Percentiles rank a stretch among this genome's conserved stretches.
Conservation (phyloP, 2,888 invertebrate species). For the Acanthococcus lagerstroemiae region DNA sequence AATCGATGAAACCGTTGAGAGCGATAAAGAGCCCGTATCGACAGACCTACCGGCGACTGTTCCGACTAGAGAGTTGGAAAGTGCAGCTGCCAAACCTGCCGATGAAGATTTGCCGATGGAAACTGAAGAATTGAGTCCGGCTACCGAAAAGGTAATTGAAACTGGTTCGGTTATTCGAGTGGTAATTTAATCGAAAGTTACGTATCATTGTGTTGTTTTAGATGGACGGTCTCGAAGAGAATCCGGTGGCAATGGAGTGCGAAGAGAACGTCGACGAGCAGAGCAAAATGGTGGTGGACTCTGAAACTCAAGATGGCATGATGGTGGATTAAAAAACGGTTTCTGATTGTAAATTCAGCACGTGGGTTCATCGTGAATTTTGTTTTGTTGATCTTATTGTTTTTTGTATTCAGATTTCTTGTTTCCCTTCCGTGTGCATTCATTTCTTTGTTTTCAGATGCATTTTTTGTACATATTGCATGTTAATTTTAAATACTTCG, state of each 20-base stretch:
- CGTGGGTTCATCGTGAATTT: background rate
- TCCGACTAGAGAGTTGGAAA: background rate
- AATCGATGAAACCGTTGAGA: background rate
- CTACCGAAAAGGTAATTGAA: constrained; percentile 3
- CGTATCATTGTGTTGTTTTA: background rate
- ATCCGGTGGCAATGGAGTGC: background rate
- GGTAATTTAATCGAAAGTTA: background rate
- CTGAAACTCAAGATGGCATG: constrained; percentile 2
- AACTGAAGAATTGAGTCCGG: background rate
- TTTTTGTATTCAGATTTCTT: too few species aligned
- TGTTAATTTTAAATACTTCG: too few species aligned
- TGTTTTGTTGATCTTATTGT: background rate
- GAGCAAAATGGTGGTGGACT: background rate
- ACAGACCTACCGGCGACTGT: background rate
- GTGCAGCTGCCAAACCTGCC: background rate
- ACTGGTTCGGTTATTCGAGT: too few species aligned
- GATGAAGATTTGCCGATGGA: background rate
- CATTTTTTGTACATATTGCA: too few species aligned
- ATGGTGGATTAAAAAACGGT: background rate
- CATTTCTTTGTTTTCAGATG: too few species aligned
- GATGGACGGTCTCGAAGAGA: constrained; percentile 1
- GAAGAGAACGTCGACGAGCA: background rate
- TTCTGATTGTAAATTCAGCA: background rate
- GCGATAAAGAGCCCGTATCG: background rate
- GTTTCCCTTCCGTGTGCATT: too few species aligned